Percentiles rank a stretch among this genome's conserved stretches.
Conservation (phyloP, 2,797 vertebrate species). For the Periparus ater region DNA sequence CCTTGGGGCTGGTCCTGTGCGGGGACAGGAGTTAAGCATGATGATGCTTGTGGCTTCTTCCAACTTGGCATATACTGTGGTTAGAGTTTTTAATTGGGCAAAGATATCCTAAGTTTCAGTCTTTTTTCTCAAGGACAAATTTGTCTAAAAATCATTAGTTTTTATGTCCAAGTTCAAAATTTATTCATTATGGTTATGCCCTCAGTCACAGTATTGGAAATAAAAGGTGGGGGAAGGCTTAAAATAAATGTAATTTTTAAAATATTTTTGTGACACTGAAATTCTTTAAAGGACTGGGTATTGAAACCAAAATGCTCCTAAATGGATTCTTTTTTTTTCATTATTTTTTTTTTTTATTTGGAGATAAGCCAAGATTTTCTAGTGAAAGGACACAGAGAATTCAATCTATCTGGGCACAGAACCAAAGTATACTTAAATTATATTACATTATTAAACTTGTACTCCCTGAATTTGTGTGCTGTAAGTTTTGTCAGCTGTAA, state of each 20-base stretch:
- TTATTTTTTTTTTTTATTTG: neutral
- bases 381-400: neutral
- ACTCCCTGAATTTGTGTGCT: neutral
- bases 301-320: neutral
- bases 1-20: neutral
- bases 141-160: neutral
- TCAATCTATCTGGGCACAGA: neutral
- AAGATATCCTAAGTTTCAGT: neutral
- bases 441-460: neutral
- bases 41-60: neutral
- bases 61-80: neutral
- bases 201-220: neutral
- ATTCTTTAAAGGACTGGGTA: neutral
- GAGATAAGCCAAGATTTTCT: neutral
- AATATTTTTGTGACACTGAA: neutral
- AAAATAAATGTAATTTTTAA: neutral
- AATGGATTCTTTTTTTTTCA: neutral
- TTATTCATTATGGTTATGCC: neutral
- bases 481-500: neutral
- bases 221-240: fast-evolving
- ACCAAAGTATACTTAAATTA: neutral
- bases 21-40: neutral
- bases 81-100: neutral
- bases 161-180: neutral
- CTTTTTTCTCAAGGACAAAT: neutral